Conservation (phyloP, 1,140 invertebrate genomes). For the Drosophila varians region DNA sequence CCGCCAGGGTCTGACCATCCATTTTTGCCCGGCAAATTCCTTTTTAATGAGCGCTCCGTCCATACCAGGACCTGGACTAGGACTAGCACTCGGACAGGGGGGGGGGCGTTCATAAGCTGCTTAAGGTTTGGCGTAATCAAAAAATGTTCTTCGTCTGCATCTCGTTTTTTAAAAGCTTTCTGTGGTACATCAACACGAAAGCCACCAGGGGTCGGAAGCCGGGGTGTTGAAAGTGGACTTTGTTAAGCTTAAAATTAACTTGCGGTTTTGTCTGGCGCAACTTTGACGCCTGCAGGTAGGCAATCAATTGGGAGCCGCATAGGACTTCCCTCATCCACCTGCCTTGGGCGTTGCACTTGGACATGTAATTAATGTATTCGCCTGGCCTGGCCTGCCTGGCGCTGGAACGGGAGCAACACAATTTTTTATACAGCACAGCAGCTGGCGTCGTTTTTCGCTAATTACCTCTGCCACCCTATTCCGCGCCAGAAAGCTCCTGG, state of each 20-base stretch:
- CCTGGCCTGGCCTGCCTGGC: conserved; percentile 29
- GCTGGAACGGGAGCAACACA: conserved; percentile 60
- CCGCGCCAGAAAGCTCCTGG: too few species aligned
- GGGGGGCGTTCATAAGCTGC: conserved; percentile 62
- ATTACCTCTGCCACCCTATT: conserved; percentile 66
- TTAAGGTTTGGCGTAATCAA: conserved; percentile 80
- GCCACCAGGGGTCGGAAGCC: conserved; percentile 13
- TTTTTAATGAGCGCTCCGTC: conserved; percentile 77
- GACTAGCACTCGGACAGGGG: too few species aligned
- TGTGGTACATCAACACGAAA: conserved; percentile 71
- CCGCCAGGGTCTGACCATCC: conserved; percentile 1
- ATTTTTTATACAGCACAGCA: conserved; percentile 70
- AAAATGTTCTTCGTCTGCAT: conserved; percentile 44
- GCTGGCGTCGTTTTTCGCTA: conserved; percentile 76
- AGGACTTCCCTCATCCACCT: not conserved
- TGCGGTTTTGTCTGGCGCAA: conserved; percentile 74
- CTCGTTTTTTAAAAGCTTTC: conserved; percentile 78
- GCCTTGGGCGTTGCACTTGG: conserved; percentile 61
- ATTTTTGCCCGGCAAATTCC: conserved; percentile 72
- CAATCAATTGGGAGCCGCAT: conserved; percentile 63
- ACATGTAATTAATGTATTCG: conserved; percentile 75
- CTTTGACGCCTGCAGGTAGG: conserved; percentile 78
- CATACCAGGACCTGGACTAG: conserved; percentile 17
- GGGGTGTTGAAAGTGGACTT: conserved; percentile 36
- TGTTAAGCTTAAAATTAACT: conserved; percentile 82